Conservation (phyloP, 2,797 vertebrate species). For the Poeciliopsis gracilis region DNA sequence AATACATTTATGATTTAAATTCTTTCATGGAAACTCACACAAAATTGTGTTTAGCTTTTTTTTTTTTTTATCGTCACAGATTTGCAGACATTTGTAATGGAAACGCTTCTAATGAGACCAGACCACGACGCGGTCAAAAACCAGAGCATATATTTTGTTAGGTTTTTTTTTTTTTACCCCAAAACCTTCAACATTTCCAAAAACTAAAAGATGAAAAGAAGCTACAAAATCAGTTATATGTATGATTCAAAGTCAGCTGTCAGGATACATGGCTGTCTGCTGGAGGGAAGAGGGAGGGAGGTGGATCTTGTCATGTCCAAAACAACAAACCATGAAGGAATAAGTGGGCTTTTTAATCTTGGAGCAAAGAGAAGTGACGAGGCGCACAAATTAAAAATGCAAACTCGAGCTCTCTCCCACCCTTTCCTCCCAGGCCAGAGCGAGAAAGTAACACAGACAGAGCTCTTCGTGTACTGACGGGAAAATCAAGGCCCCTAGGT, state of each 20-base stretch:
- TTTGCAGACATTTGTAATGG: too few species aligned
- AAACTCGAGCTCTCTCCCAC: conserved; percentile 33
- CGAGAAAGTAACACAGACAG: conserved; percentile 43
- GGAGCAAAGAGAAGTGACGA: conserved; percentile 60
- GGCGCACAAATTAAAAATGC: conserved; percentile 64
- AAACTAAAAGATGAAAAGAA: neutral
- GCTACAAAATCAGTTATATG: neutral
- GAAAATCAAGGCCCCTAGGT: conserved; percentile 48
- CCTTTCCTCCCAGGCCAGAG: conserved; percentile 42
- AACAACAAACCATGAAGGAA: conserved; percentile 47
- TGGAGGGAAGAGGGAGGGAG: conserved; percentile 22
- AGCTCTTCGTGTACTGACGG: conserved; percentile 40
- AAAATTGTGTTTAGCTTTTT: too few species aligned
- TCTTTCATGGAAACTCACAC: too few species aligned
- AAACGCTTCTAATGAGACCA: too few species aligned
- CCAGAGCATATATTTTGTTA: too few species aligned
- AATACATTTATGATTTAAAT: too few species aligned
- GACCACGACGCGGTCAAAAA: too few species aligned
- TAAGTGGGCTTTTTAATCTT: conserved; percentile 66
- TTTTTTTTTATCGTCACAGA: too few species aligned
- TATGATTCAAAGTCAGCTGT: conserved; percentile 1
- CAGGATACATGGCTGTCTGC: neutral
- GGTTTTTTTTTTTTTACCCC: conserved; percentile 32
- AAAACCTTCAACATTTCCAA: conserved; percentile 44
- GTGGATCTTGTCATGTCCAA: conserved; percentile 33